These are phyloP conservation scores for Orchesella flavescens DNA, from an alignment of 2,888 invertebrate genomes.

Conservation along the genomic window DNA sequence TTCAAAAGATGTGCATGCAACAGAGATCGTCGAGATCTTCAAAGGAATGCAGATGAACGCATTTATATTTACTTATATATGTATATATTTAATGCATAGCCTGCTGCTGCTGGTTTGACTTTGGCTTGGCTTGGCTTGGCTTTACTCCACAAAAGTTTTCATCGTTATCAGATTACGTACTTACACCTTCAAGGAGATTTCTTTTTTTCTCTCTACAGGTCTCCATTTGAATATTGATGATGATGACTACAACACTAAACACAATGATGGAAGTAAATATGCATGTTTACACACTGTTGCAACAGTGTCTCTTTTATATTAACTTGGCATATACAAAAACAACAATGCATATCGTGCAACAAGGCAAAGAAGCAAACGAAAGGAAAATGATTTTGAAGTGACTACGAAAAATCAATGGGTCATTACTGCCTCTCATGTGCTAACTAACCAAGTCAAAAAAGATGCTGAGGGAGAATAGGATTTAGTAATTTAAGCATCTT, in stretches of 20 bases:
- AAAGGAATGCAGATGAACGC: too few relatives aligned
- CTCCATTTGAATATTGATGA: constrained; percentile 23
- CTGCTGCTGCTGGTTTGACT: too few relatives aligned
- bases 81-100: too few relatives aligned
- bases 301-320: background rate
- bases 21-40: too few relatives aligned
- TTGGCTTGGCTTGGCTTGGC: too few relatives aligned
- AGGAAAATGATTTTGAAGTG: constrained; percentile 36
- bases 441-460: constrained; percentile 7
- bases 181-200: background rate
- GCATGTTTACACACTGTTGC: background rate
- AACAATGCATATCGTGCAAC: background rate
- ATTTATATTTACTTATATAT: too few relatives aligned
- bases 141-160: too few relatives aligned
- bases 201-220: constrained; percentile 18
- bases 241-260: too few relatives aligned
- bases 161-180: background rate
- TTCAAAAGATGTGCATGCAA: background rate
- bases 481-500: constrained; percentile 29
- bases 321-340: background rate
- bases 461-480: constrained; percentile 6
- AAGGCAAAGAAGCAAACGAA: constrained; percentile 17
- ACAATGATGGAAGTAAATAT: background rate
- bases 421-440: constrained; percentile 33
- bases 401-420: constrained; percentile 47